A percentile compares a stretch with the other conserved stretches of the same genome.
Conservation (phyloP, 2,113 vertebrate species). For the Maccullochella peelii region DNA sequence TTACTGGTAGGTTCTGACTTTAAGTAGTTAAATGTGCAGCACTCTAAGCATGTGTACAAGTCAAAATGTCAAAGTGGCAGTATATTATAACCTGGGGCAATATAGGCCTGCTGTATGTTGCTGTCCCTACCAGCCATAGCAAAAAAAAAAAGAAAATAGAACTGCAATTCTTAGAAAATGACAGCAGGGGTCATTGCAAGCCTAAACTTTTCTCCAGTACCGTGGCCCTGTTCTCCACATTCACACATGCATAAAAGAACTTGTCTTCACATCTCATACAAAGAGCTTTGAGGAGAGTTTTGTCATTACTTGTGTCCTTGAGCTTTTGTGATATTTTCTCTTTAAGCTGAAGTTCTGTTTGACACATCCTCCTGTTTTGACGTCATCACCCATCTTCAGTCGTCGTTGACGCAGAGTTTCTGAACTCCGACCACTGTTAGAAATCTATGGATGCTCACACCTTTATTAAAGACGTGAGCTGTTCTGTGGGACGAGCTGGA, state of each 20-base stretch:
- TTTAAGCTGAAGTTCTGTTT: background rate
- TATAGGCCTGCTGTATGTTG: background rate
- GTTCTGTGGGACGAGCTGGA: background rate
- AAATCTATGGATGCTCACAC: background rate
- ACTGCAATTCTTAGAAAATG: background rate
- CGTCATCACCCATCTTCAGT: conserved; percentile 3
- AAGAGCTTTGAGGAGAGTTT: conserved; percentile 23
- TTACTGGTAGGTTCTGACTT: too few relatives aligned
- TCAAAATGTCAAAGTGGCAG: background rate
- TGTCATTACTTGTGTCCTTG: conserved; percentile 48
- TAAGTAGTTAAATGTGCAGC: background rate
- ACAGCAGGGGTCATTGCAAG: conserved; percentile 66
- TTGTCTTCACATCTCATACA: conserved; percentile 15
- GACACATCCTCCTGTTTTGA: conserved; percentile 3
- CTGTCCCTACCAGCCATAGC: background rate
- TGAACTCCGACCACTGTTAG: background rate
- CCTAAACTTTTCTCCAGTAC: background rate
- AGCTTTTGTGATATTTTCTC: conserved; percentile 38
- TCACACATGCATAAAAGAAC: background rate
- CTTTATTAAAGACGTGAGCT: background rate
- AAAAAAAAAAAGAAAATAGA: background rate
- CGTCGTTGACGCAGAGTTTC: conserved; percentile 7
- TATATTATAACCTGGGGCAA: too few relatives aligned
- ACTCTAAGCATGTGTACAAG: background rate
- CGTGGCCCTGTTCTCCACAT: background rate